These are phyloP conservation scores for Dicranocentrus wangi DNA, from an alignment of 2,888 invertebrate genomes.

Conservation along the genomic window DNA sequence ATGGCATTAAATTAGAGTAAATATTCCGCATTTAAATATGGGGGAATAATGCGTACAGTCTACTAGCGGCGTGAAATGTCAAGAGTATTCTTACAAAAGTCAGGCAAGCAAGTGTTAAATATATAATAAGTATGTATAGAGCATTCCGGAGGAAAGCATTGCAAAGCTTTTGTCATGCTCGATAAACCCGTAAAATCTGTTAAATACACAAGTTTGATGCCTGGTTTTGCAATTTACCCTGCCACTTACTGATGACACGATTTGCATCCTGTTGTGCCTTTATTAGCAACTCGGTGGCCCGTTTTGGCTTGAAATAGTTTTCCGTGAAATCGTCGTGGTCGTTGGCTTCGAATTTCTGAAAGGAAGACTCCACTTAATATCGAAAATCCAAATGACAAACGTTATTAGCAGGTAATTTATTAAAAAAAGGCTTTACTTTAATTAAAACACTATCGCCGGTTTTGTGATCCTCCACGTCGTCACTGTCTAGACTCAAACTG, in stretches of 20 bases:
- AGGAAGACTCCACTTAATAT: constrained; percentile 30
- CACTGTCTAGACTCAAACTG: constrained; percentile 65
- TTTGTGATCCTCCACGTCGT: constrained; percentile 68
- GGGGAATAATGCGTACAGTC: no score
- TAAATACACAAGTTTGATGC: no score
- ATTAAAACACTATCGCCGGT: constrained; percentile 66
- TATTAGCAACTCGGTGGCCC: constrained; percentile 79
- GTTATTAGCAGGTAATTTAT: neutral
- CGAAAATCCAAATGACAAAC: neutral
- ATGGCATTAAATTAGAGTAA: no score
- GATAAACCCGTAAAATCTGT: no score
- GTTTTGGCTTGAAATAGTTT: constrained; percentile 83
- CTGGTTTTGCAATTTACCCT: constrained; percentile 75
- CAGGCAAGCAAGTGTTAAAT: no score
- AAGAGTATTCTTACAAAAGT: no score
- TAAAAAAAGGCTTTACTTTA: constrained; percentile 55
- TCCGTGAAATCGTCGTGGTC: constrained; percentile 81
- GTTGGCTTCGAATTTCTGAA: constrained; percentile 77
- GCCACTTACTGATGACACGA: constrained; percentile 78
- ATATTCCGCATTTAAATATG: no score
- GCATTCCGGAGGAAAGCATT: no score
- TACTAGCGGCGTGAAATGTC: no score
- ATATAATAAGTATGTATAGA: no score
- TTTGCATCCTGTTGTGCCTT: constrained; percentile 78
- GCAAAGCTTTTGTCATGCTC: no score